Evolutionary conservation across 2,113 vertebrate species (phyloP).

Genomic region (Actenoides lindsayi): DNA sequence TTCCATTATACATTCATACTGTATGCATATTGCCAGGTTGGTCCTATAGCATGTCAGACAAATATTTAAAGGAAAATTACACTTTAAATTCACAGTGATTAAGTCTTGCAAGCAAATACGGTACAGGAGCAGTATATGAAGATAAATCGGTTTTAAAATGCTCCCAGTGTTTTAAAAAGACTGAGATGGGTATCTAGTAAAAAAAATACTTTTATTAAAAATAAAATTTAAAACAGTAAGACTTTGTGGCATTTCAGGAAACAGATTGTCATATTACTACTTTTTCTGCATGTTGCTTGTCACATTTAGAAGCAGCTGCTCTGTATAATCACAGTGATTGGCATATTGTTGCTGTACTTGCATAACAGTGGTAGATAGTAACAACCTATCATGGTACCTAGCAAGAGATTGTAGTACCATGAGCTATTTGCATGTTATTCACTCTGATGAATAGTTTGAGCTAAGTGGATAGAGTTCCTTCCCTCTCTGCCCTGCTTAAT

Average conservation of each 20-base stretch:
- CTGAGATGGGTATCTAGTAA: not conserved
- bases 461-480: not conserved
- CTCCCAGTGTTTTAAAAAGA: not conserved
- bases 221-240: not conserved
- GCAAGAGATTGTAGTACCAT: not conserved
- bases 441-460: not conserved
- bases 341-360: not conserved
- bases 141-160: not conserved
- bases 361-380: not conserved
- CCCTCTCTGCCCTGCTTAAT: not conserved
- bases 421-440: not conserved
- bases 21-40: not conserved
- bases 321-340: not conserved
- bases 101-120: not conserved
- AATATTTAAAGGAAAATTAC: slow-evolving; percentile 1
- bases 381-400: not conserved
- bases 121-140: not conserved
- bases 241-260: not conserved
- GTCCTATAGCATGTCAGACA: not conserved
- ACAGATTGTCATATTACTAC: not conserved
- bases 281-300: not conserved
- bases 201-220: not conserved
- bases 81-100: not conserved
- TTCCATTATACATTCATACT: not conserved
- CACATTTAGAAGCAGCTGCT: not conserved